Percentiles rank a stretch among this genome's conserved stretches.
Evolutionary conservation across 2,888 invertebrate species (phyloP).

Genomic region (Tachystola acroxantha): DNA sequence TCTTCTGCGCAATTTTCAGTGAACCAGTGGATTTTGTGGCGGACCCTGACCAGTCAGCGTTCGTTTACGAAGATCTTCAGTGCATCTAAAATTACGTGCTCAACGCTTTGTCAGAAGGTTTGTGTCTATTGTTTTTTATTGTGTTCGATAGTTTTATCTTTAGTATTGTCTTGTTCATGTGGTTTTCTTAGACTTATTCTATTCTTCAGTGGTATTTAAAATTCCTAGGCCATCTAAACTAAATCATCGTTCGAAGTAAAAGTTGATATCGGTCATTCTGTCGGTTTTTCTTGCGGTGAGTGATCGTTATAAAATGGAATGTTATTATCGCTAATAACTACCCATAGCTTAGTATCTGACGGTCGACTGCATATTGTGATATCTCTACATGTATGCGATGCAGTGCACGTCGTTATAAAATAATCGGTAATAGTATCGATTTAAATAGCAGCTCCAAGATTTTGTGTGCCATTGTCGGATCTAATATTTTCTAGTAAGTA

Average conservation of each 20-base stretch:
- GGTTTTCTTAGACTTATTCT: not conserved
- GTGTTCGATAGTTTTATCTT: conserved; percentile 16
- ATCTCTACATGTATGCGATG: conserved; percentile 19
- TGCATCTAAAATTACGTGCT: conserved; percentile 56
- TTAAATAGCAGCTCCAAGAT: too few species aligned
- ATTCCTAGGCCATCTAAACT: not conserved
- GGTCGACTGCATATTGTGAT: conserved; percentile 17
- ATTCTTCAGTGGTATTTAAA: not conserved
- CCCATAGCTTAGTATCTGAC: conserved; percentile 19
- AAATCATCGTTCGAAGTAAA: too few species aligned
- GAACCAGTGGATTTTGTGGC: conserved; percentile 48
- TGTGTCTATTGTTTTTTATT: conserved; percentile 44
- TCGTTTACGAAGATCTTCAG: conserved; percentile 41
- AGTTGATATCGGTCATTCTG: too few species aligned
- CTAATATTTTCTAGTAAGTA: too few species aligned
- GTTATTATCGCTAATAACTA: conserved; percentile 8
- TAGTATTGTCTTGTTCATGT: not conserved
- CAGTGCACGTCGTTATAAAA: conserved; percentile 10
- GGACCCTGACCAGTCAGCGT: conserved; percentile 29
- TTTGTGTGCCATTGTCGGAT: too few species aligned
- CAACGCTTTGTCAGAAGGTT: conserved; percentile 62
- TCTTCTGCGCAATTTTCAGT: conserved; percentile 47
- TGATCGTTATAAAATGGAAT: not conserved
- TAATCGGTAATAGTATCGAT: conserved; percentile 3
- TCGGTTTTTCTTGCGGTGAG: too few species aligned